These are phyloP conservation scores for Sphenopsis melanotis DNA, from an alignment of 2,797 vertebrate genomes.

Conservation along the genomic window DNA sequence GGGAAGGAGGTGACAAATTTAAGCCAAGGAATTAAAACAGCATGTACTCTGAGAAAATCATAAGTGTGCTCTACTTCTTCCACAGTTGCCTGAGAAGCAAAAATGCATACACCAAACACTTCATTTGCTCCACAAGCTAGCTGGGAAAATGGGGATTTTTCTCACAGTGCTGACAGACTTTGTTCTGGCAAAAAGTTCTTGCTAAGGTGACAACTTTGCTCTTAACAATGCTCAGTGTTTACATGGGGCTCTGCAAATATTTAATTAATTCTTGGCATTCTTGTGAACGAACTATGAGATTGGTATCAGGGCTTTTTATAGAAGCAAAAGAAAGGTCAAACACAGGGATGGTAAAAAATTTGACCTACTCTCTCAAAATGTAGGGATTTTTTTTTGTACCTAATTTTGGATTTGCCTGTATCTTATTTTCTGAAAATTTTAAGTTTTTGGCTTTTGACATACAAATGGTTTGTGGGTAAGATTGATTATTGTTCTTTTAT, in stretches of 20 bases:
- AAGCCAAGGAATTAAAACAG: not conserved
- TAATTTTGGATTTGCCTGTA: not conserved
- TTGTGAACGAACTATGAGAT: conserved; percentile 10
- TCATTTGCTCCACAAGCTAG: not conserved
- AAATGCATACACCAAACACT: not conserved
- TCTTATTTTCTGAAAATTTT: not conserved
- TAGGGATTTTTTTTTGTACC: not conserved
- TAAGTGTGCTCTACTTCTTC: not conserved
- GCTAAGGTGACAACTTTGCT: not conserved
- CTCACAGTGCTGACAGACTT: not conserved
- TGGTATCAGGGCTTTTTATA: conserved; percentile 7
- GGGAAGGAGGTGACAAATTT: not conserved
- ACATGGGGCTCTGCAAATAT: conserved; percentile 26
- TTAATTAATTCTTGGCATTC: conserved; percentile 16
- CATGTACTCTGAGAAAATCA: not conserved
- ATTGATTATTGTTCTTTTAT: not conserved
- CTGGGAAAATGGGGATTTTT: not conserved
- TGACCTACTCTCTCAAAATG: not conserved
- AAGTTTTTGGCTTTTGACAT: not conserved
- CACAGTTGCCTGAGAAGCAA: not conserved
- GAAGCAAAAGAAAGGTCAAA: not conserved
- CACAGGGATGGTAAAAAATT: not conserved
- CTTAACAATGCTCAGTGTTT: conserved; percentile 14
- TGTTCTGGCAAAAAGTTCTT: not conserved
- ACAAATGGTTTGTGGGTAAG: not conserved